Evolutionary conservation across 2,113 vertebrate species (phyloP), one percentile per base, ranked within the genome.

Genomic region (Burhinus oedicnemus): DNA sequence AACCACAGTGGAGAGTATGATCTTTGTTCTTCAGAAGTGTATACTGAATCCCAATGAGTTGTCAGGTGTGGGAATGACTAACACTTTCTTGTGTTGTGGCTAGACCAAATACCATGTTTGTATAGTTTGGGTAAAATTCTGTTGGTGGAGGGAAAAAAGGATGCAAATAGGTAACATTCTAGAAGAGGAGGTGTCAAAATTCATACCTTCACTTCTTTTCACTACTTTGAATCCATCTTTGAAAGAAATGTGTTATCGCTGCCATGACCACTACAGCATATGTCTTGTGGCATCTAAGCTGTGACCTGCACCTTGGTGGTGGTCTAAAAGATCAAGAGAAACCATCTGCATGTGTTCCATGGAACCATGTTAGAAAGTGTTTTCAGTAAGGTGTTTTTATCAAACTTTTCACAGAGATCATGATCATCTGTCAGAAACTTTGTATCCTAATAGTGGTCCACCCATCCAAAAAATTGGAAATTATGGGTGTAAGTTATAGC

Each of bases 61-160:
- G 49, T 79, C 97, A 97, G 97, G 97, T 98, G 77, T 87, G 96
- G n/a, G 61, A 88, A 44, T 69, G 45, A 65, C 36, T 83, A 18
- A 36, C 9, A 36, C 10, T 47, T 70, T 23, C 64, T 44, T 49
- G 32, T 70, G 5, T 23, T 80, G 62, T 60, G 44, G 62, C 38
- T 68, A 34, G 26, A 64, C 11, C 22, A 83, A 78, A 62, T 51
- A 22, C 0, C 3, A 15, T 5, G 6, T 64, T 66, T 92, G 15
- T 34, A 11, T 38, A 40, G 6, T 47, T 79, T 2, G 6, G 12
- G 26, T 78, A 44, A 85, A 87, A 69, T 89, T 84, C 23, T 76
- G 0, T 17, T 61, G 27, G 8, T 83, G n/a, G 34, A 69, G 8
- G 22, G 15, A 69, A 61, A 32, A 69, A n/a, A 76, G 11, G 3